Base-by-base conservation (phyloP, 1,140 invertebrate genomes). In the Prorops nasuta region DNA sequence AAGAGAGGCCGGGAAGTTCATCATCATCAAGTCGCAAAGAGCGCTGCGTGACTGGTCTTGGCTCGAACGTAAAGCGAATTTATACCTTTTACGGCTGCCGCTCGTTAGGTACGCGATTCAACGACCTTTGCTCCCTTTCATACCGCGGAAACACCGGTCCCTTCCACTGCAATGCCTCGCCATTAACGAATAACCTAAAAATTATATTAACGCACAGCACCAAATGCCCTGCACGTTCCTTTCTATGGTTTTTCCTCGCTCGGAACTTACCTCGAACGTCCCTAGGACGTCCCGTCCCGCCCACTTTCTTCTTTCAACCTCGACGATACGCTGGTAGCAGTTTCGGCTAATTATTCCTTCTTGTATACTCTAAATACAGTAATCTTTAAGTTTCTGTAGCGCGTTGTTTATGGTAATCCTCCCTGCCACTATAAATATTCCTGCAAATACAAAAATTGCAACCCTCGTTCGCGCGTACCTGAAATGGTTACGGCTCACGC, bases 331-430 rank as follows among this genome's bases (percentile, higher is more conserved):
- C 46, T 66, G 66, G 64, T 70, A 69, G 58, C 54, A 50, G 54
- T 63, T 64, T 56, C 50, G 55, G 63, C 63, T 70, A 69, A 72
- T 73, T 73, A 71, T 70, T 69, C 66, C 53, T 55, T 58, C 50
- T 53, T 54, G 55, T 57, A 56, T 58, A 56, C 58, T 69, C 69
- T 66, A 72, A 72, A 69, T 66, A 73, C 71, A 63, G 62, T 72
- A 76, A 76, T 76, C 66, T 66, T 60, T 64, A 66, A 61, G 65
- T 69, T 74, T 69, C 67, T 62, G 63, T 47, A 45, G 61, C 54
- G 50, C 56, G 65, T 73, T 75, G 72, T 76, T 76, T 72, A 74
- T 74, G 72, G 66, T 74, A 74, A 73, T 75, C 62, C 62, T 46
- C 45, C 58, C 49, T 46, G 49, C 57, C 47, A 66, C 63, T 64